Evolutionary conservation across 1,140 invertebrate species (phyloP).

Genomic region (Conopomorpha cramerella): DNA sequence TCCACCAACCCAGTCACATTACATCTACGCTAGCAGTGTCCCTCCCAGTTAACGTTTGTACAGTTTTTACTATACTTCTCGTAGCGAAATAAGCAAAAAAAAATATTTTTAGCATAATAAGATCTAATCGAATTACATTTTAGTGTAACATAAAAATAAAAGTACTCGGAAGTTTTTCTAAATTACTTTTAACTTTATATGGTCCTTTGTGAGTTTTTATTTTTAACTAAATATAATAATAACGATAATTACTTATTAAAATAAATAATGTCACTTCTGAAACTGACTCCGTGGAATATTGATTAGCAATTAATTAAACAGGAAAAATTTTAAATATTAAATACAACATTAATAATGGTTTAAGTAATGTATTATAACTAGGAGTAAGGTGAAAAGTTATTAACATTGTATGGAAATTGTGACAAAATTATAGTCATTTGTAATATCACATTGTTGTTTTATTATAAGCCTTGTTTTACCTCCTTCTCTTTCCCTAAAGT

Average conservation of each 20-base stretch:
- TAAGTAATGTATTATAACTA: conserved; percentile 61
- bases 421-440: conserved; percentile 61
- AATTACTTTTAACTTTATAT: conserved; percentile 40
- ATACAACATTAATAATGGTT: conserved; percentile 47
- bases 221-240: conserved; percentile 24
- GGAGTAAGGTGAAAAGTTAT: conserved; percentile 58
- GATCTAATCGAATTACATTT: conserved; percentile 56
- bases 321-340: conserved; percentile 53
- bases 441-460: conserved; percentile 53
- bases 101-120: conserved; percentile 57
- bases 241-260: too few species aligned
- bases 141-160: conserved; percentile 45
- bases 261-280: conserved; percentile 33
- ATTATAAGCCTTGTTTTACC: conserved; percentile 13
- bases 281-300: conserved; percentile 45
- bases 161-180: conserved; percentile 30
- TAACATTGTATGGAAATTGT: conserved; percentile 60
- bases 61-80: conserved; percentile 57
- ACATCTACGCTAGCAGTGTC: conserved; percentile 32
- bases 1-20: too few species aligned
- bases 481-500: too few species aligned
- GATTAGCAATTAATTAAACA: conserved; percentile 48
- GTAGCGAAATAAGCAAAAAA: conserved; percentile 51
- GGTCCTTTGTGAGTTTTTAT: conserved; percentile 25
- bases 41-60: conserved; percentile 45